Base-by-base conservation (phyloP, 1,140 invertebrate genomes). In the Caenorhabditis briggsae region DNA sequence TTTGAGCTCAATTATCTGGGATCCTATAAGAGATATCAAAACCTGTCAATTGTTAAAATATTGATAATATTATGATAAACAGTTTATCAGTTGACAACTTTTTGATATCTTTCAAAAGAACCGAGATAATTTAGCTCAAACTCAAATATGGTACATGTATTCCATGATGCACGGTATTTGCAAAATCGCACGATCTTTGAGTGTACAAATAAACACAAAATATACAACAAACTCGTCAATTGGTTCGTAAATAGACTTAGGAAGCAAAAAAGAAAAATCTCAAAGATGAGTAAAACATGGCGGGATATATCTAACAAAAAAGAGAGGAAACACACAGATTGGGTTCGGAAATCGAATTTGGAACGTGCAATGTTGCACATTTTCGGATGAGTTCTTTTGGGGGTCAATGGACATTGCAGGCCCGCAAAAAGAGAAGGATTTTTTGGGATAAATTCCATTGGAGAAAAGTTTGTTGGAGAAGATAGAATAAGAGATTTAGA, bases 351-450 rank as follows among this genome's bases (percentile, higher is more conserved):
- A 78, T 78, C 70, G 70, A 78, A 78, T 78, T 78, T 78, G 43
- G 70, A 78, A 78, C 70, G 70, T 78, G 70, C 70, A 78, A 50
- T 78, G 70, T 78, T 78, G 70, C 70, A 78, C 70, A 78, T 78
- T 78, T 78, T 50, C n/a, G 14, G 59, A 33, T 61, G 56, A 20
- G 56, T 58, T 58, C 18, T n/a, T n/a, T n/a, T 8, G 56, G 14
- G 46, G 70, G 70, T 70, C 64, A 78, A 50, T 78, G 46, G 43
- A 78, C 70, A 50, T 70, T 70, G 64, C 33, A 70, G 33, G 33
- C 33, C 33, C 33, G 33, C 33, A 33, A 33, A 33, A 43, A 41
- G 8, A 41, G 23, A 41, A 9, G 11, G 25, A 70, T 70, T 70
- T 65, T 70, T 43, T 70, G 64, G n/a, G 43, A 70, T 9, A 23